Percentiles rank a stretch among this genome's conserved stretches.
phyloP scores from a whole-genome alignment of 2,888 invertebrate species.

The Bhutanitis thaidina region DNA sequence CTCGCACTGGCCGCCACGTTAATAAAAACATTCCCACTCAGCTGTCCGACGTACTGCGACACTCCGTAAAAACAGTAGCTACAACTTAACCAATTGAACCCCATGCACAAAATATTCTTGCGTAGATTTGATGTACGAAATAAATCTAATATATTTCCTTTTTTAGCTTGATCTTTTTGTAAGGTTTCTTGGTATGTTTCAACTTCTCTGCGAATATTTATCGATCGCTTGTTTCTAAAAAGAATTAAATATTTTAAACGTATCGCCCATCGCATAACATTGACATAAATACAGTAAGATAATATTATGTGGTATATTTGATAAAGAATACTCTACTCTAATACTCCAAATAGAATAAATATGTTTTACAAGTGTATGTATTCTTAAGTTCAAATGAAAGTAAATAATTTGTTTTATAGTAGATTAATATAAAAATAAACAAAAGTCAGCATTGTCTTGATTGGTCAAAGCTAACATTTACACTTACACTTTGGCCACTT shows the following conservation, averaged over 20 bases:
- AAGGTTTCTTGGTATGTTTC: constrained; percentile 50
- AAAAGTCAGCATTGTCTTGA: no score
- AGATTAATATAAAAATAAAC: no score
- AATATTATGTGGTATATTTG: background rate
- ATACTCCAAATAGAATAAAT: no score
- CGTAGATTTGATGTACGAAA: constrained; percentile 86
- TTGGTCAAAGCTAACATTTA: no score
- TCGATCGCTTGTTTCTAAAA: constrained; percentile 69
- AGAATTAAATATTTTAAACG: background rate
- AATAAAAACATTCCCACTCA: constrained; percentile 88
- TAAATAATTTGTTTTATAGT: no score
- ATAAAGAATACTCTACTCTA: background rate
- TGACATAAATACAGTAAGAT: background rate
- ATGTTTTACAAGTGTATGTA: no score
- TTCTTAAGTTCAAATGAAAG: no score
- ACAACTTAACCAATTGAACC: constrained; percentile 89
- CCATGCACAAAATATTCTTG: constrained; percentile 84
- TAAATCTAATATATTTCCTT: constrained; percentile 82
- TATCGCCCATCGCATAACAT: background rate
- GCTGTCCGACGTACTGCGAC: constrained; percentile 88
- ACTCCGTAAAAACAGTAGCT: constrained; percentile 89
- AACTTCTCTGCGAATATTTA: constrained; percentile 61
- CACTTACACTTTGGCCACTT: constrained; percentile 80
- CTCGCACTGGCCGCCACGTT: constrained; percentile 89
- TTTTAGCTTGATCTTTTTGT: constrained; percentile 50